Evolutionary conservation across 2,888 invertebrate genomes (phyloP), one percentile per base, ranked within the genome.

Genomic region (Nemotelus nigrinus): DNA sequence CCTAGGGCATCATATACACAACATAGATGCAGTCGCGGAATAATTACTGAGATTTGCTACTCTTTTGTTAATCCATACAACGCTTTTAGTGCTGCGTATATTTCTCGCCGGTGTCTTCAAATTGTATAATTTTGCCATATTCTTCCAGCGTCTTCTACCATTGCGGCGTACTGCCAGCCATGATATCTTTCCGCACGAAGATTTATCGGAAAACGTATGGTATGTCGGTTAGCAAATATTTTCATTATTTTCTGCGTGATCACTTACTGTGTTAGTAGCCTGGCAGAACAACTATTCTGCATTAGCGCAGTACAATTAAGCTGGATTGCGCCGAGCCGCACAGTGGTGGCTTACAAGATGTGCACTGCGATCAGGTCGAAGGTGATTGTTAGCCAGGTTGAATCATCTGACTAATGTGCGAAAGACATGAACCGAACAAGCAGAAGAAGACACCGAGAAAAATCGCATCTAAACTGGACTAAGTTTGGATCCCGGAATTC

Each of bases 231-330:
- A 44, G 74, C 63, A 74, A 74, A 74, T 74, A 74, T 74, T 74
- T 74, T 74, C 74, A 74, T 74, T 74, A 74, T 74, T 74, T 60
- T 74, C 74, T 74, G 74, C 74, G 74, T 74, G 74, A 74, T 74
- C 74, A 47, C 50, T 74, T 60, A 44, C 43, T 72, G 47, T 60
- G 74, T 41, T 70, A 10, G 53, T 5, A 47, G 55, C 8, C 70
- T 7, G 70, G 55, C 39, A 70, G 70, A 70, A 70, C 70, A 70
- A 70, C 70, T 48, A 2, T 50, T 68, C 44, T 68, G 68, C 68
- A 68, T 68, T 68, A 53, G 68, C 50, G 50, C 50, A 4, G 39
- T 4, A 39, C 39, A 39, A 67, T 47, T n/a, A 53, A 3, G 70
- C 1, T 6, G 39, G 41, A 50, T 43, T 70, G 70, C 39, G 7